These are phyloP conservation scores for Poeciliopsis paucimaculata DNA, from an alignment of 2,797 vertebrate species.

Conservation along the genomic window DNA sequence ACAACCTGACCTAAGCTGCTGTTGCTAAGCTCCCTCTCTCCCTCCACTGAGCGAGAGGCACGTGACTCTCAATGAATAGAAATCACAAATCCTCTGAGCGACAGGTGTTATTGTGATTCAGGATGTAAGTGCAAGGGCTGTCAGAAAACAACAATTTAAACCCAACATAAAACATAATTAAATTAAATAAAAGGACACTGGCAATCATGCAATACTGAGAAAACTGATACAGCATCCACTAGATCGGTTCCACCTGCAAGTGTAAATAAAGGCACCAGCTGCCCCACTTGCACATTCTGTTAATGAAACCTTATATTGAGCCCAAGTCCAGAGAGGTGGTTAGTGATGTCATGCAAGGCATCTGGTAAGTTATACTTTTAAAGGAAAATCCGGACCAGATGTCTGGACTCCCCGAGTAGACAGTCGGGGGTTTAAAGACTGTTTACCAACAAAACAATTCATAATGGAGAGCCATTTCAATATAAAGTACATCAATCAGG, in stretches of 20 bases:
- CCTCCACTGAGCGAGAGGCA: slow-evolving; percentile 60
- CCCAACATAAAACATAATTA: background rate
- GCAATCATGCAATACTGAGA: background rate
- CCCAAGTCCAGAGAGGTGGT: slow-evolving; percentile 47
- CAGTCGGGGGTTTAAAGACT: slow-evolving; percentile 57
- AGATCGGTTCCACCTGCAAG: slow-evolving; percentile 21
- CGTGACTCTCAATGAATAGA: slow-evolving; percentile 61
- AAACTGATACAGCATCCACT: slow-evolving; percentile 19
- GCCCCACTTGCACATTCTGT: slow-evolving; percentile 56
- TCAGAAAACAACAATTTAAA: background rate
- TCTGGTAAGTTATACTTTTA: slow-evolving; percentile 61
- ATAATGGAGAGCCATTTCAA: slow-evolving; percentile 73
- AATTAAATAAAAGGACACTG: background rate
- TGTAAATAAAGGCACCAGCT: slow-evolving; percentile 53
- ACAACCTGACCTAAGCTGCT: slow-evolving; percentile 61
- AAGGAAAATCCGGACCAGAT: slow-evolving; percentile 73
- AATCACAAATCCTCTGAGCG: slow-evolving; percentile 58
- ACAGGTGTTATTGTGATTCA: slow-evolving; percentile 50
- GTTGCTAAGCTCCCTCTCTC: slow-evolving; percentile 73
- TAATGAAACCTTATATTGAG: slow-evolving; percentile 70
- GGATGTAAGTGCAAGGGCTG: slow-evolving; percentile 16
- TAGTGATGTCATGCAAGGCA: slow-evolving; percentile 72
- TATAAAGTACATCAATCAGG: slow-evolving; percentile 37
- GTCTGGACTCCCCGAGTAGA: slow-evolving; percentile 61
- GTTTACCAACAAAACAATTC: slow-evolving; percentile 40